Evolutionary conservation across 23 tunicate genomes (phyloP).

Genomic region (Halocynthia roretzi): DNA sequence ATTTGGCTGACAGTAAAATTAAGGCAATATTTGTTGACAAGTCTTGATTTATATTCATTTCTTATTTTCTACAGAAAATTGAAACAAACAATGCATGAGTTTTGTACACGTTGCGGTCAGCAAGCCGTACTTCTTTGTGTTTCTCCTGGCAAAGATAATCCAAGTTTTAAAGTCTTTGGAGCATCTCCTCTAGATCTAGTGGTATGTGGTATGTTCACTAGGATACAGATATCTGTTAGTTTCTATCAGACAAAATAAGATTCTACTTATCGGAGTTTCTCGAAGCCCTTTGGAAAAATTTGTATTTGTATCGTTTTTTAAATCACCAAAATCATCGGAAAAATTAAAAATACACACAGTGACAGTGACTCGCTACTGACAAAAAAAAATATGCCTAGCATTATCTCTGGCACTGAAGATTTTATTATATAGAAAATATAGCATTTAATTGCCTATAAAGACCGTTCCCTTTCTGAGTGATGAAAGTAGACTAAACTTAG

Average conservation of each 20-base stretch:
- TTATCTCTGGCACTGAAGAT: too few species aligned
- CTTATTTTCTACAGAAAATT: slow-evolving; percentile 43
- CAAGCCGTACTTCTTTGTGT: slow-evolving; percentile 87
- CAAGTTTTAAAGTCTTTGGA: slow-evolving; percentile 67
- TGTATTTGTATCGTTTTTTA: neutral
- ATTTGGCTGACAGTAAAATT: neutral
- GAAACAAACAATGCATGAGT: slow-evolving; percentile 79
- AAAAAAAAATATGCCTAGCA: too few species aligned
- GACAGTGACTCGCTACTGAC: too few species aligned
- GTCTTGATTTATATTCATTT: neutral
- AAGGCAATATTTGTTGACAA: neutral
- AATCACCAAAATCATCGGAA: neutral
- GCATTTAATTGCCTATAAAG: too few species aligned
- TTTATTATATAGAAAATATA: too few species aligned
- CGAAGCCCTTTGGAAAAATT: too few species aligned
- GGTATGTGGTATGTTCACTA: slow-evolving; percentile 22
- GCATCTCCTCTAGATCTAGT: slow-evolving; percentile 81
- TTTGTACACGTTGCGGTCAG: slow-evolving; percentile 85
- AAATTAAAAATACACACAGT: too few species aligned
- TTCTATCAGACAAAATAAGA: too few species aligned
- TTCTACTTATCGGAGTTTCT: too few species aligned
- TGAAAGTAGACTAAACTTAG: neutral
- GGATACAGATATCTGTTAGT: too few species aligned
- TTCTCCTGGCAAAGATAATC: slow-evolving; percentile 80
- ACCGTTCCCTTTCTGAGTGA: too few species aligned